Conservation (phyloP, 1,140 invertebrate genomes). For the Drosophila nasuta region DNA sequence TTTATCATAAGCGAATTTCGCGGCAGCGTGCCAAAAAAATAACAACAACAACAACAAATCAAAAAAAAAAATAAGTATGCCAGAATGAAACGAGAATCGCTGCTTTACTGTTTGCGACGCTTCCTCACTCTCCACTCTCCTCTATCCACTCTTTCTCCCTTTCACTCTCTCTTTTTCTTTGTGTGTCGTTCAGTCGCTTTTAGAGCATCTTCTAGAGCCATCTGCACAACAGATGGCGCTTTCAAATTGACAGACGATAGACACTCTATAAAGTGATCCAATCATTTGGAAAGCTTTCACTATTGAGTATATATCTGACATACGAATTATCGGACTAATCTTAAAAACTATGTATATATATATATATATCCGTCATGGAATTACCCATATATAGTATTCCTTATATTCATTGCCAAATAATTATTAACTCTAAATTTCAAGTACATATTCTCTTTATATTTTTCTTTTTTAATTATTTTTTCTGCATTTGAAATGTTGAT, state of each 20-base stretch:
- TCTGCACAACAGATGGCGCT: conserved; percentile 21
- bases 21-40: conserved; percentile 46
- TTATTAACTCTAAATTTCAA: too few relatives aligned
- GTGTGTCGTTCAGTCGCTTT: not conserved
- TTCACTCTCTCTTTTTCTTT: not conserved
- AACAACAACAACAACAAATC: conserved; percentile 22
- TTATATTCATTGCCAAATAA: too few relatives aligned
- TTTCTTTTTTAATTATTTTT: too few relatives aligned
- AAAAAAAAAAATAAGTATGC: conserved; percentile 42
- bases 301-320: not conserved
- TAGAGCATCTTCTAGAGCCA: not conserved
- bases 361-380: too few relatives aligned
- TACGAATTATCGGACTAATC: too few relatives aligned
- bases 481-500: too few relatives aligned
- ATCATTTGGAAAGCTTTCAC: not conserved
- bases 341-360: too few relatives aligned
- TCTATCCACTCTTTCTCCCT: not conserved
- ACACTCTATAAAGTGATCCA: conserved; percentile 11
- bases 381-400: too few relatives aligned
- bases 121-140: not conserved
- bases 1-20: conserved; percentile 62
- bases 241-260: conserved; percentile 12
- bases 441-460: too few relatives aligned
- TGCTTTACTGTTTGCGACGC: conserved; percentile 13
- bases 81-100: conserved; percentile 37